A percentile compares a stretch with the other conserved stretches of the same genome.
Conservation (phyloP, 2,797 vertebrate genomes). For the Mormyrus proboscirostris region DNA sequence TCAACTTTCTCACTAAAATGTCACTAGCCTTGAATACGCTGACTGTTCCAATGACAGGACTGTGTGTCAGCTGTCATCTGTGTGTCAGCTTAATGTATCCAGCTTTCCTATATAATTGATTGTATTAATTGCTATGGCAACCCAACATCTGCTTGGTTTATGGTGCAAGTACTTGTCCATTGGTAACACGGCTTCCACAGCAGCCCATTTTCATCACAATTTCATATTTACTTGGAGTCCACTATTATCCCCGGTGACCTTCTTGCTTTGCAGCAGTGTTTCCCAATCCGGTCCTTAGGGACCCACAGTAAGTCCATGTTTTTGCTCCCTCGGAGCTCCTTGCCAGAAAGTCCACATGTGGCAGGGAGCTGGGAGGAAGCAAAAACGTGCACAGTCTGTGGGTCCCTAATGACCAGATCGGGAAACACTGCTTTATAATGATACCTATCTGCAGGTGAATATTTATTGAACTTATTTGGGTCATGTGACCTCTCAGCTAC, state of each 20-base stretch:
- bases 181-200: background rate
- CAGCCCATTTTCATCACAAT: background rate
- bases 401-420: background rate
- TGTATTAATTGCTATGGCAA: constrained; percentile 7
- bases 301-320: background rate
- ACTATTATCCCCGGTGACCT: background rate
- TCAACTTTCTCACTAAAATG: background rate
- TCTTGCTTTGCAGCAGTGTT: background rate
- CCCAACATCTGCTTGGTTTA: background rate
- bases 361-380: background rate
- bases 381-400: background rate
- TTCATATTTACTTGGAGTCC: background rate
- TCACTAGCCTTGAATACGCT: background rate
- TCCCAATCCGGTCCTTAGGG: background rate
- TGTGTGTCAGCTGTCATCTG: background rate
- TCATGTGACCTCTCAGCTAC: background rate
- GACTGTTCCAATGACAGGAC: background rate
- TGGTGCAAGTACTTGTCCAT: background rate
- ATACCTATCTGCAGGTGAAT: background rate
- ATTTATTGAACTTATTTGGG: background rate
- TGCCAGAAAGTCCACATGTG: background rate
- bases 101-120: constrained; percentile 1
- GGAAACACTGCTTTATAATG: background rate
- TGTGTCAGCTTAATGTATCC: background rate
- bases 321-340: background rate